Percentiles rank a stretch among this genome's conserved stretches.
phyloP scores from a whole-genome alignment of 2,888 invertebrate genomes.

The Leptura quadrifasciata region DNA sequence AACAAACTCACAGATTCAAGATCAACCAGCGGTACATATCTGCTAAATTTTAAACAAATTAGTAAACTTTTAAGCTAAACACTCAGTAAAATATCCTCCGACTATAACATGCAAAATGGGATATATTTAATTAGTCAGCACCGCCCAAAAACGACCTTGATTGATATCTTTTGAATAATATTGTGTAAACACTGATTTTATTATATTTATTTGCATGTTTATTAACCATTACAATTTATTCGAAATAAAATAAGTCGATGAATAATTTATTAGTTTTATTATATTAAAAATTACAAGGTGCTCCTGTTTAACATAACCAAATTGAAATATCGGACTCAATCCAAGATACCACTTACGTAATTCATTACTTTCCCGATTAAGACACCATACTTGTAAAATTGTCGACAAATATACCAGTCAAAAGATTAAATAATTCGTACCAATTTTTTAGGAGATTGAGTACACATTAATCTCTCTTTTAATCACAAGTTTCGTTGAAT shows the following conservation, averaged over 20 bases:
- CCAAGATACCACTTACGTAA: background rate
- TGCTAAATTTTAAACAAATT: background rate
- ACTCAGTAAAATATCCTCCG: no score
- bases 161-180: conserved; percentile 12
- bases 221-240: conserved; percentile 20
- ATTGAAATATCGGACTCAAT: background rate
- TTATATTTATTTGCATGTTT: conserved; percentile 17
- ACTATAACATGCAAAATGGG: background rate
- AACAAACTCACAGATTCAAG: no score
- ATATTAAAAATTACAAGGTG: conserved; percentile 14
- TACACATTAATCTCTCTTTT: background rate
- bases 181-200: conserved; percentile 2
- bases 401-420: background rate
- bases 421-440: background rate
- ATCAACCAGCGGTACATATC: no score
- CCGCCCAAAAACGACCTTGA: conserved; percentile 11
- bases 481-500: background rate
- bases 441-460: conserved; percentile 5
- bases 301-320: conserved; percentile 16
- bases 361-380: background rate
- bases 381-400: conserved; percentile 4
- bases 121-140: background rate
- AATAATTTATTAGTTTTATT: conserved; percentile 26
- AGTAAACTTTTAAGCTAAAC: no score
- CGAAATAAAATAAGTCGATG: conserved; percentile 9